These are phyloP conservation scores for Semotilus atromaculatus DNA, from an alignment of 2,797 vertebrate genomes.

Conservation along the genomic window DNA sequence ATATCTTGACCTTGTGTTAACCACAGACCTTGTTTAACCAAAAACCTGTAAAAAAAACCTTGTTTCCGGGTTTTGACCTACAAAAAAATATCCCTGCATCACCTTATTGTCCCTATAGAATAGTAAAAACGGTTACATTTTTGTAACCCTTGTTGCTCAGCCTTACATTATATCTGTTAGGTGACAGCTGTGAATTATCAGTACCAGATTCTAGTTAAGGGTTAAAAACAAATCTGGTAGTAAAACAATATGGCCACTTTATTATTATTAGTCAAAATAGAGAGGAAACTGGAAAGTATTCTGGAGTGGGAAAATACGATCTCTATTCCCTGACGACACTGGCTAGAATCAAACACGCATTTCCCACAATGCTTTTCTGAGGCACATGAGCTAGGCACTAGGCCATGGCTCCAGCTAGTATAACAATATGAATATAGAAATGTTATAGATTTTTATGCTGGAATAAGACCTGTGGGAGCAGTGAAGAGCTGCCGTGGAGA, in stretches of 20 bases:
- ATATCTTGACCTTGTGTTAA: neutral
- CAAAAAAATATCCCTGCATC: neutral
- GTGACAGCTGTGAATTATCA: too few relatives aligned
- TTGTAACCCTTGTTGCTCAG: neutral
- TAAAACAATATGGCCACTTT: neutral
- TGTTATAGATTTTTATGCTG: conserved; percentile 55
- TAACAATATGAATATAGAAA: conserved; percentile 2
- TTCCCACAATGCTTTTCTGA: neutral
- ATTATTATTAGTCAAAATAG: neutral
- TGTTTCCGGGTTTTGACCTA: neutral
- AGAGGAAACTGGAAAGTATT: neutral
- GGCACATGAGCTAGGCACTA: neutral
- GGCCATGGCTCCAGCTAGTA: neutral
- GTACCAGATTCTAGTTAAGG: neutral
- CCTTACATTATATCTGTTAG: neutral
- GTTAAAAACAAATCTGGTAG: neutral
- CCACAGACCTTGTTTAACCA: neutral
- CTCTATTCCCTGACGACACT: neutral
- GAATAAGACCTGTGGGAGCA: conserved; percentile 85
- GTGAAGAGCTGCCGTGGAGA: conserved; percentile 87
- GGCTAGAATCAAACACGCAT: neutral
- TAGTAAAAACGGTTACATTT: neutral
- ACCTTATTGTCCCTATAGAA: neutral
- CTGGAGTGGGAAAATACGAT: neutral
- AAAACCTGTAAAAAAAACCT: neutral